A percentile compares a stretch with the other conserved stretches of the same genome.
These are phyloP conservation scores for Desoria tigrina DNA, from an alignment of 2,888 invertebrate genomes.

Conservation along the genomic window DNA sequence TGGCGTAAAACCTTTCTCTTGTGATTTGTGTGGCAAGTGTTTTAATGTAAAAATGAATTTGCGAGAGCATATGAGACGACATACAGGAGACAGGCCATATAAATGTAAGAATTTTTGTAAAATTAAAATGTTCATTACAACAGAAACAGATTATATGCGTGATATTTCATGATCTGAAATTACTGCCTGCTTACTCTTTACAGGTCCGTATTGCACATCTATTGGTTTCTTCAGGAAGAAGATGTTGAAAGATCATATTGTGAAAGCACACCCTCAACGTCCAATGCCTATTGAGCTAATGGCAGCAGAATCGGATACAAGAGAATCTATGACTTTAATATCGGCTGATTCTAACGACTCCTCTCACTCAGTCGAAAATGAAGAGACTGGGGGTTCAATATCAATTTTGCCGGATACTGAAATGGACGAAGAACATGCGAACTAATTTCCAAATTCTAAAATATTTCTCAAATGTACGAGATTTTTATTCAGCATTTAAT, in stretches of 20 bases:
- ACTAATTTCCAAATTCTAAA: too few species aligned
- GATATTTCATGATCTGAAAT: too few species aligned
- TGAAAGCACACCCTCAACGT: slow-evolving; percentile 45
- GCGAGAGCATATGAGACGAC: slow-evolving; percentile 50
- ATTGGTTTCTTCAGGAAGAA: slow-evolving; percentile 51
- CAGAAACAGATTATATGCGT: too few species aligned
- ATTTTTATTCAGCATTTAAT: too few species aligned
- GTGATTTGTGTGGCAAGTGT: slow-evolving; percentile 46
- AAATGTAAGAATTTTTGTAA: slow-evolving; percentile 38
- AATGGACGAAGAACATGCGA: neutral
- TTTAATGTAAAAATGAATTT: slow-evolving; percentile 53
- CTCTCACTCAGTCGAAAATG: slow-evolving; percentile 15
- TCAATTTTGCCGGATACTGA: slow-evolving; percentile 17
- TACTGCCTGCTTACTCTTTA: too few species aligned
- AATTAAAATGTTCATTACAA: too few species aligned
- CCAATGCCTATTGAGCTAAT: slow-evolving; percentile 46
- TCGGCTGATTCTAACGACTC: slow-evolving; percentile 5
- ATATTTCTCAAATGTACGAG: too few species aligned
- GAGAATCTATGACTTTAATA: neutral
- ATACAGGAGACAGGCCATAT: slow-evolving; percentile 50
- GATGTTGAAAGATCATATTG: slow-evolving; percentile 48
- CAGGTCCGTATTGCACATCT: slow-evolving; percentile 42
- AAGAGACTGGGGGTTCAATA: slow-evolving; percentile 8
- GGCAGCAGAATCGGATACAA: slow-evolving; percentile 27
- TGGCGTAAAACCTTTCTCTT: slow-evolving; percentile 46